Evolutionary conservation across 2,888 invertebrate genomes (phyloP).

Genomic region (Lordiphosa andalusiaca): DNA sequence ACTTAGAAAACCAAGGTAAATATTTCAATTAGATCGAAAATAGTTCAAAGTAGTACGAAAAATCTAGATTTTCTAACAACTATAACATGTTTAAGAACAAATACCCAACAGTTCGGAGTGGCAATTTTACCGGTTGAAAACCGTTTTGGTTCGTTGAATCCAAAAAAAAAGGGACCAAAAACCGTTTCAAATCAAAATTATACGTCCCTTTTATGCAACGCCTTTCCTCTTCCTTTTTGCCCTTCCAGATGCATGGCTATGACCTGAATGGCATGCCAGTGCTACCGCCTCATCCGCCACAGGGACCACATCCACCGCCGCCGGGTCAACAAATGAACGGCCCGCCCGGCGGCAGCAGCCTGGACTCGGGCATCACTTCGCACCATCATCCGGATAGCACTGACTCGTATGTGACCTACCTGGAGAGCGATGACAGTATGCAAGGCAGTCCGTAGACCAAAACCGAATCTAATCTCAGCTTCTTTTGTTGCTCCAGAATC

Average conservation of each 20-base stretch:
- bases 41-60: too few relatives aligned
- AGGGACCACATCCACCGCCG: conserved; percentile 82
- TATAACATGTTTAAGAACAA: too few relatives aligned
- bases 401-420: conserved; percentile 94
- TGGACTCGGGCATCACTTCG: conserved; percentile 81
- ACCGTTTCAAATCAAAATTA: too few relatives aligned
- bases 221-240: background rate
- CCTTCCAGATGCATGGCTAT: conserved; percentile 92
- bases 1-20: too few relatives aligned
- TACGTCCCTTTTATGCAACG: too few relatives aligned
- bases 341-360: conserved; percentile 79
- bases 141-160: too few relatives aligned
- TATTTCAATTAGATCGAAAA: too few relatives aligned
- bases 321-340: conserved; percentile 82
- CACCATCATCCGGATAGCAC: conserved; percentile 90
- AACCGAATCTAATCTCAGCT: conserved; percentile 80
- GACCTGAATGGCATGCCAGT: conserved; percentile 85
- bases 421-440: conserved; percentile 92
- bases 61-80: too few relatives aligned
- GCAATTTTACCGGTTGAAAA: too few relatives aligned
- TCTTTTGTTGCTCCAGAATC: conserved; percentile 80
- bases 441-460: conserved; percentile 86
- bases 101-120: too few relatives aligned
- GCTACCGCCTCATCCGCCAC: conserved; percentile 76
- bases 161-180: too few relatives aligned